phyloP scores from a whole-genome alignment of 2,888 invertebrate genomes.

The Chrysolina americana region DNA sequence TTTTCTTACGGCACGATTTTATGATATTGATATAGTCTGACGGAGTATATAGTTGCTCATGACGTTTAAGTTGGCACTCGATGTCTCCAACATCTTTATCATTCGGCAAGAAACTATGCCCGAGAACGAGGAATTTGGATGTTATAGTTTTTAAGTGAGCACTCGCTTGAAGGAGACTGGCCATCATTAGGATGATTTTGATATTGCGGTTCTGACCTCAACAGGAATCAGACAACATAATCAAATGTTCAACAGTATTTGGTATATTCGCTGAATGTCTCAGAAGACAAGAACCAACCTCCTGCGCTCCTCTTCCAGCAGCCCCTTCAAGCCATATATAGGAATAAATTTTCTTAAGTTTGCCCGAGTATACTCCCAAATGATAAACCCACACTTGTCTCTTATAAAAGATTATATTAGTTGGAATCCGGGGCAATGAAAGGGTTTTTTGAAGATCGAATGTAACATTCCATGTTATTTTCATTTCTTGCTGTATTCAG shows the following conservation, averaged over 20 bases:
- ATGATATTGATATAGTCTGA: neutral
- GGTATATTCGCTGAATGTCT: no score
- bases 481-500: neutral
- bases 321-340: slow-evolving; percentile 54
- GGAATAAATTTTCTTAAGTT: slow-evolving; percentile 35
- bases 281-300: no score
- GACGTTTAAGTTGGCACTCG: neutral
- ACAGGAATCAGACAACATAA: no score
- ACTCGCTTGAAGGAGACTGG: neutral
- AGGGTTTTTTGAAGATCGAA: no score
- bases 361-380: no score
- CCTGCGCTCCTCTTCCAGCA: slow-evolving; percentile 55
- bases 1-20: neutral
- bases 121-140: neutral
- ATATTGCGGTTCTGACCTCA: no score
- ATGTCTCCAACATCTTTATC: neutral
- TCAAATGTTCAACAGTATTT: no score
- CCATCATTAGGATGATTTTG: no score
- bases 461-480: neutral
- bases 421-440: no score
- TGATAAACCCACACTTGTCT: no score
- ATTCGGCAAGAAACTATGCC: neutral
- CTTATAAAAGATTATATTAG: no score
- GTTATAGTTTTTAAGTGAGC: neutral
- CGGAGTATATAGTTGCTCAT: neutral